These are phyloP conservation scores for Pseudococcus jackbeardsleyi DNA, from an alignment of 2,888 invertebrate species.

Conservation along the genomic window DNA sequence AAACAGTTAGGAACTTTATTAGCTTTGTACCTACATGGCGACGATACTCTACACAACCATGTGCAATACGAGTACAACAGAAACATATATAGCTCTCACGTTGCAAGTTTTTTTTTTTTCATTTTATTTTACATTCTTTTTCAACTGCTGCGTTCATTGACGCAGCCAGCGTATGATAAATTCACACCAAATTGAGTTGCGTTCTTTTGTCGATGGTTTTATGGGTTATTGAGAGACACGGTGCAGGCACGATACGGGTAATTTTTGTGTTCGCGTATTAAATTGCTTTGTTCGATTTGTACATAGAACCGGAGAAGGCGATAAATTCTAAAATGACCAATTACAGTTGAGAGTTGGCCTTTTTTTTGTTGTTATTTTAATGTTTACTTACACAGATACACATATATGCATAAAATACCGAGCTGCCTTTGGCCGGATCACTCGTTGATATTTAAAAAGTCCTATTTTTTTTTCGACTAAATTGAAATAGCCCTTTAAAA, in stretches of 20 bases:
- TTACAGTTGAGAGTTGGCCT: background rate
- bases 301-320: background rate
- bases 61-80: background rate
- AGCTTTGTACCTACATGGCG: background rate
- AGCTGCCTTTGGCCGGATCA: background rate
- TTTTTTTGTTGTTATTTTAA: background rate
- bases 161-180: slow-evolving; percentile 10
- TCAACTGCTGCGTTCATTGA: slow-evolving; percentile 1
- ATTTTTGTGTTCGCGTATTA: slow-evolving; percentile 37
- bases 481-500: slow-evolving; percentile 42
- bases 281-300: slow-evolving; percentile 41
- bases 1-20: slow-evolving; percentile 35
- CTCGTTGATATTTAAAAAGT: slow-evolving; percentile 23
- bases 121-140: slow-evolving; percentile 35
- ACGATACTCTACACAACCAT: background rate
- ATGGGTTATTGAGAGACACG: background rate
- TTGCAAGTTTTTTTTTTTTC: background rate
- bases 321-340: slow-evolving; percentile 36
- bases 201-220: slow-evolving; percentile 3
- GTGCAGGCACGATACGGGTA: slow-evolving; percentile 14
- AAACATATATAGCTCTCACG: background rate
- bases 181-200: slow-evolving; percentile 35
- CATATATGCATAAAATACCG: background rate
- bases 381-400: background rate
- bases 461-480: slow-evolving; percentile 18